phyloP scores from a whole-genome alignment of 2,888 invertebrate genomes.

The Calliopum simillimum region DNA sequence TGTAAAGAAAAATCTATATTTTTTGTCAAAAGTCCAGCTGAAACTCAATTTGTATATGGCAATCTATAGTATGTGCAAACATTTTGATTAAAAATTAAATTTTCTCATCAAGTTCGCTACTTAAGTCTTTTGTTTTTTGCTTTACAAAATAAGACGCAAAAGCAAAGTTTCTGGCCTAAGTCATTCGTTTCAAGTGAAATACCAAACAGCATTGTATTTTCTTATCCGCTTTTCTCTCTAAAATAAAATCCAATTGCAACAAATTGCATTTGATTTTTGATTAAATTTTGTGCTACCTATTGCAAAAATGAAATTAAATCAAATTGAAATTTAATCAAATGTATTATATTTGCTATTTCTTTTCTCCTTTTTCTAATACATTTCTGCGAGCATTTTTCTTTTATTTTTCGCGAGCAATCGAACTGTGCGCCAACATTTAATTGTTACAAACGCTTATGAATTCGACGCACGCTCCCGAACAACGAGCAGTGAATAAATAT shows the following conservation, averaged over 20 bases:
- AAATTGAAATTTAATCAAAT: too few species aligned
- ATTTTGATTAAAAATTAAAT: too few species aligned
- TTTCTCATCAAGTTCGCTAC: conserved; percentile 16
- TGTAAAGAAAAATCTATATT: too few species aligned
- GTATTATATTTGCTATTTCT: neutral
- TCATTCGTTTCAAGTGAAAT: neutral
- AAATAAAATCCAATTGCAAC: too few species aligned
- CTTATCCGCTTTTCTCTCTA: too few species aligned
- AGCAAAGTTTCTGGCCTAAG: neutral
- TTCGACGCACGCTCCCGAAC: conserved; percentile 9
- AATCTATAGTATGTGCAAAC: too few species aligned
- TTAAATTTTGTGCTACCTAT: too few species aligned
- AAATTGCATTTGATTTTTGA: too few species aligned
- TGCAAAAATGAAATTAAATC: too few species aligned
- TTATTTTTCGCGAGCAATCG: neutral
- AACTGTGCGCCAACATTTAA: conserved; percentile 1
- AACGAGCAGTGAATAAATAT: neutral
- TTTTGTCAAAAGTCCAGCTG: too few species aligned
- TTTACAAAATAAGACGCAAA: neutral
- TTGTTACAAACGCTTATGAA: conserved; percentile 10
- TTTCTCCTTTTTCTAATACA: neutral
- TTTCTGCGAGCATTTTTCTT: neutral
- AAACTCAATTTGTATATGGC: too few species aligned
- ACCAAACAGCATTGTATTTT: neutral
- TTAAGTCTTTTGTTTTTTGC: conserved; percentile 25